Base-by-base conservation (phyloP, 2,888 invertebrate species). In the Ormyrus pomaceus region DNA sequence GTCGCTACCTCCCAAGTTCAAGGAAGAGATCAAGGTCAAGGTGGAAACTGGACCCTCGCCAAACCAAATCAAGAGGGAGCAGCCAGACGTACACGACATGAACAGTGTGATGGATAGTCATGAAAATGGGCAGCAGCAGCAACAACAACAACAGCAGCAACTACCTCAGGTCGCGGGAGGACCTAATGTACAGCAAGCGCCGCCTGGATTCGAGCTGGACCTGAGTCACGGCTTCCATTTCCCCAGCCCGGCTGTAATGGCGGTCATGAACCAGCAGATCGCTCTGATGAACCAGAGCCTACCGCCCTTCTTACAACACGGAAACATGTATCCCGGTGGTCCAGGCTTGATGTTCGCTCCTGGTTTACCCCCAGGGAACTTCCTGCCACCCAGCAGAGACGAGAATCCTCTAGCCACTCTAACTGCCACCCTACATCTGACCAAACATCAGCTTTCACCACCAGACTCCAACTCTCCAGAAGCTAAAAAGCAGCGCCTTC, bases 401-500 rank as follows among this genome's bases (percentile, higher is more conserved):
- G 91, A 90, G 46, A 91, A 89, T 75, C 93, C 92, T 0, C 84
- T 92, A 78, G 92, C 92, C 0, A 92, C 92, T 1, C 90, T 93
- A 86, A 92, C 92, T 0, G 93, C 92, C 0, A 93, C 92, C 84
- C 85, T 93, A 74, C 93, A 92, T 83, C 83, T 88, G 61, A 88
- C 84, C 80, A 92, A 93, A 84, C 86, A 92, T 51, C 92, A 80
- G 92, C 59, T 92, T 76, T 5, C 51, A 11, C 92, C 92, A 4
- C 91, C 92, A 53, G 92, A 92, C 55, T 83, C 79, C 8, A 89
- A 88, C 77, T 89, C 88, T 4, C 91, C 92, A 0, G 94, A 94
- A 82, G 93, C 93, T 13, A 94, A 94, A 88, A 94, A 94, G 85
- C 93, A 93, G 45, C 89, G 94, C 74, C 92, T 94, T 70, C 94